Conservation (phyloP, 2,888 invertebrate species). For the Halictus quadricinctus region DNA sequence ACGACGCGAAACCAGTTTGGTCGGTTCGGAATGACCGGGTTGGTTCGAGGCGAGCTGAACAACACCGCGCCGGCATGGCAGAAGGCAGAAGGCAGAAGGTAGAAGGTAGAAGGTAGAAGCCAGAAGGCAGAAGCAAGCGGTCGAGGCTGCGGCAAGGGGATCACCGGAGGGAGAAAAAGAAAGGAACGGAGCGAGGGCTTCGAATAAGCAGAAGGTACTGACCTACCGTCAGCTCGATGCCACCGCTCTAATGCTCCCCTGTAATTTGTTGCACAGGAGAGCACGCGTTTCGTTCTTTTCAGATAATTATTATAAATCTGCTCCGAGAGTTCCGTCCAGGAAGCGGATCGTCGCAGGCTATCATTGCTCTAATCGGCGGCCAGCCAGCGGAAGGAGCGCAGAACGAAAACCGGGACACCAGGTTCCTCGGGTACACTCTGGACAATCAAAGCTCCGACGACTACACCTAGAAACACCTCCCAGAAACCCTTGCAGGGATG, state of each 20-base stretch:
- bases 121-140: conserved; percentile 29
- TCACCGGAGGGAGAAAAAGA: conserved; percentile 37
- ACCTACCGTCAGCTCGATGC: conserved; percentile 66
- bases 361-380: conserved; percentile 37
- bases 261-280: conserved; percentile 48
- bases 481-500: background rate
- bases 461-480: background rate
- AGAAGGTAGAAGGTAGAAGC: conserved; percentile 33
- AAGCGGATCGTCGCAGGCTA: conserved; percentile 47
- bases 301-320: conserved; percentile 50
- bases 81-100: conserved; percentile 34
- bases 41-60: conserved; percentile 66
- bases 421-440: background rate
- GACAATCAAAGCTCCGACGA: background rate
- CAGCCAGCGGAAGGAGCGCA: conserved; percentile 7
- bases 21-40: conserved; percentile 79
- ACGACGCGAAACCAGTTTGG: conserved; percentile 81
- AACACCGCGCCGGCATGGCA: conserved; percentile 55
- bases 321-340: conserved; percentile 37
- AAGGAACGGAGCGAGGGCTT: conserved; percentile 48
- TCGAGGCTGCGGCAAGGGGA: conserved; percentile 41
- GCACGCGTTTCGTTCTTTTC: conserved; percentile 49
- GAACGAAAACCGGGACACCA: background rate
- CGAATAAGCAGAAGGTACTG: conserved; percentile 65
- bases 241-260: conserved; percentile 48